These are phyloP conservation scores for Plebejus melissa DNA, from an alignment of 2,888 invertebrate species.

Conservation along the genomic window DNA sequence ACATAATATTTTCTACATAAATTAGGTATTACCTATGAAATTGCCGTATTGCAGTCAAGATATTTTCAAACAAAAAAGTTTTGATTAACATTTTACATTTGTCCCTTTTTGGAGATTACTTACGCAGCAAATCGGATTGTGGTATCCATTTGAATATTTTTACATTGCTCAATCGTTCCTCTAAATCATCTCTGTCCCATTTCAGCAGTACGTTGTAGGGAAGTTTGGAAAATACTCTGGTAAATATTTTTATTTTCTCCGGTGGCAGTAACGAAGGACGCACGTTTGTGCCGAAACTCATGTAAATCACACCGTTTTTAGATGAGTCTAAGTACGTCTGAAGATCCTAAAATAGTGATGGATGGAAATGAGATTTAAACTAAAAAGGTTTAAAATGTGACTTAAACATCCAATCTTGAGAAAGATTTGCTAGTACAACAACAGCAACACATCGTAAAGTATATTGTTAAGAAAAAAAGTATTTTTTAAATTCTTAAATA, in stretches of 20 bases:
- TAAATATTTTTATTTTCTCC: conserved; percentile 41
- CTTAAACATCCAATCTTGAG: neutral
- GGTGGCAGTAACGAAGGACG: conserved; percentile 41
- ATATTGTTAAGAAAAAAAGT: too few species aligned
- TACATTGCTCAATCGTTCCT: conserved; percentile 45
- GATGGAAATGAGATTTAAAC: neutral
- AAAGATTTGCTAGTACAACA: too few species aligned
- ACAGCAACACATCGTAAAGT: too few species aligned
- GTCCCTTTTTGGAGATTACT: conserved; percentile 29
- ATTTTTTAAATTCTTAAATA: too few species aligned
- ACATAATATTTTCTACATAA: neutral
- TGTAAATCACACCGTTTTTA: conserved; percentile 49
- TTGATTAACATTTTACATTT: too few species aligned
- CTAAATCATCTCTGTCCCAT: conserved; percentile 48
- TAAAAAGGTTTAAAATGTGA: neutral
- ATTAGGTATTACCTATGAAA: neutral
- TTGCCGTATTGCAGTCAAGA: too few species aligned
- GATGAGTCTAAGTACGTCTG: conserved; percentile 47
- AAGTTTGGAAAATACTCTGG: conserved; percentile 47
- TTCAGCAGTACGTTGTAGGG: conserved; percentile 56
- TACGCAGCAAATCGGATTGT: conserved; percentile 54
- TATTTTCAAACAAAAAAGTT: too few species aligned
- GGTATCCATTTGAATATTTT: conserved; percentile 52
- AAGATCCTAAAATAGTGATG: conserved; percentile 42
- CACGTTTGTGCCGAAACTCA: conserved; percentile 54